Evolutionary conservation across 2,797 vertebrate species (phyloP), one percentile per base, ranked within the genome.

Genomic region (Enteromius afrohamiltoni): DNA sequence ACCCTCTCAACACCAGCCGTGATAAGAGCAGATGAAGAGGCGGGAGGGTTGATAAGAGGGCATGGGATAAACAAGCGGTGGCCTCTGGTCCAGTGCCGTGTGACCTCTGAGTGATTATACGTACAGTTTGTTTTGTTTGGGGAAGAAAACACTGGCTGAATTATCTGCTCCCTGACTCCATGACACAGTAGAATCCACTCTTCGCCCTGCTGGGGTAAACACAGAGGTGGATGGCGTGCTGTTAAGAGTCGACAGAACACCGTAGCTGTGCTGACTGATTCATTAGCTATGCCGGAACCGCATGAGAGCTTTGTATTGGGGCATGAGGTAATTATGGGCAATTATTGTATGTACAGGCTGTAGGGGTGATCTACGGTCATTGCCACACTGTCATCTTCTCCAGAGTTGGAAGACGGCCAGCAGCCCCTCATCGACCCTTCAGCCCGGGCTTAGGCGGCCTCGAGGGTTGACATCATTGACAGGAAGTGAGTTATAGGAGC

Each of bases 1-100:
- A 70, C 70, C 65, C 82, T 85, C 84, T 89, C 78, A 81, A 85
- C 77, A 83, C 83, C 45, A 62, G 65, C 79, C 80, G 87, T 60
- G 84, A 89, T 89, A 90, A 89, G 85, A 84, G 82, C 73, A 86
- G 87, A 91, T 88, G 88, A 89, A 88, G 83, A 88, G 84, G 80
- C 80, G 26, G 79, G 86, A 86, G 83, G 83, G 75, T 73, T 26
- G 88, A 89, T 87, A 90, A 88, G 75, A 89, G 86, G 64, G 74
- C 67, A 67, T 37, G 55, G 74, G 83, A 89, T 87, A 89, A 88
- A 88, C 86, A 85, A 81, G 78, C 73, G 1, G 75, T 49, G 58
- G 42, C 49, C 64, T 64, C 49, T 31, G 26, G 64, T 55, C 65
- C 73, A 37, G 74, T 75, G 67, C 42, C 1, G 51, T 6, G 13